A percentile compares a stretch with the other conserved stretches of the same genome.
phyloP scores from a whole-genome alignment of 1,140 invertebrate species.

The Zophobas morio region DNA sequence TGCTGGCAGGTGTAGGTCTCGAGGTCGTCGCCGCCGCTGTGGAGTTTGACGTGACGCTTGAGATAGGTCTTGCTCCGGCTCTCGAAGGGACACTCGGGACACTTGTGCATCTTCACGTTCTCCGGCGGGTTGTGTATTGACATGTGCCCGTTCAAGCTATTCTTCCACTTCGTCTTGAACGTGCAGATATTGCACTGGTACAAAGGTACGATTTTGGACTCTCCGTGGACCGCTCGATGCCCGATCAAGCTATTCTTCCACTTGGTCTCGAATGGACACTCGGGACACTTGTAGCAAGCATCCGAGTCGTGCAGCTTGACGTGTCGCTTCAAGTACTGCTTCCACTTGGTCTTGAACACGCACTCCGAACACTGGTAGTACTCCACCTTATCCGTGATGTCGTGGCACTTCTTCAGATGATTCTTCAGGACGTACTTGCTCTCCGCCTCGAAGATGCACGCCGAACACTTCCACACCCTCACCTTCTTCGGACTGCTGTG shows the following conservation, averaged over 20 bases:
- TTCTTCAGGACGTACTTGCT: slow-evolving; percentile 28
- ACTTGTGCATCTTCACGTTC: slow-evolving; percentile 31
- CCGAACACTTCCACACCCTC: slow-evolving; percentile 41
- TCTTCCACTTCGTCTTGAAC: slow-evolving; percentile 48
- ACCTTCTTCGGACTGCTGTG: slow-evolving; percentile 31
- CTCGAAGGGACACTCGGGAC: slow-evolving; percentile 41
- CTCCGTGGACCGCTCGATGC: slow-evolving; percentile 6
- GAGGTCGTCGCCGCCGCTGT: slow-evolving; percentile 6
- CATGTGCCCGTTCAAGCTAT: slow-evolving; percentile 39
- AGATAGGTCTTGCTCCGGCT: slow-evolving; percentile 47
- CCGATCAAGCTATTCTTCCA: slow-evolving; percentile 29
- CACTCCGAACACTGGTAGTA: slow-evolving; percentile 42
- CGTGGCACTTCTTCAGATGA: slow-evolving; percentile 33
- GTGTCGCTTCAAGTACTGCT: slow-evolving; percentile 46
- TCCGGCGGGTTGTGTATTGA: slow-evolving; percentile 46
- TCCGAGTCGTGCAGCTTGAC: slow-evolving; percentile 35
- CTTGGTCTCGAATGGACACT: slow-evolving; percentile 30
- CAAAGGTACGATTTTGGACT: not conserved
- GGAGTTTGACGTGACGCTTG: slow-evolving; percentile 44
- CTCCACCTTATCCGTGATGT: slow-evolving; percentile 22
- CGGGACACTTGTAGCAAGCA: slow-evolving; percentile 8
- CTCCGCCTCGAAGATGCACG: slow-evolving; percentile 40
- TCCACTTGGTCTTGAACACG: slow-evolving; percentile 41
- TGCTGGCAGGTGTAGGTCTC: slow-evolving; percentile 1
- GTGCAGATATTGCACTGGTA: slow-evolving; percentile 39